Conservation (phyloP, 2,888 invertebrate species). For the Periphyllus acericola region DNA sequence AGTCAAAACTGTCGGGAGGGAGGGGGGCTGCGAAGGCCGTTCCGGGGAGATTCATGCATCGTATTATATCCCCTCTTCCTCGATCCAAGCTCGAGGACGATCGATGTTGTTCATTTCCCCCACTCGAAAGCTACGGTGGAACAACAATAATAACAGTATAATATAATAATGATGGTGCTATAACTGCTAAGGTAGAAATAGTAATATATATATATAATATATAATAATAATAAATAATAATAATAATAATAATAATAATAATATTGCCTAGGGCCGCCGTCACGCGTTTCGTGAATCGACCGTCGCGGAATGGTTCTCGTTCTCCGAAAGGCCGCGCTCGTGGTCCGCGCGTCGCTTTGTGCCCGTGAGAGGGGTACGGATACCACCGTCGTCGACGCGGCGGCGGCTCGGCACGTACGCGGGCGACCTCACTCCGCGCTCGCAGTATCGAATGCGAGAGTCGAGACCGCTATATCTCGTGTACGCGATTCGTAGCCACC, state of each 20-base stretch:
- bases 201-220: too few relatives aligned
- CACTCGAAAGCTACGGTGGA: too few relatives aligned
- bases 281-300: conserved; percentile 8
- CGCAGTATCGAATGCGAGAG: neutral
- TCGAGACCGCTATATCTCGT: neutral
- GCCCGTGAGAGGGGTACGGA: neutral
- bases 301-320: neutral
- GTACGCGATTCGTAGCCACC: neutral
- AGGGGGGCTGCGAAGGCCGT: too few relatives aligned
- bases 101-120: too few relatives aligned
- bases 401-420: neutral
- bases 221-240: too few relatives aligned
- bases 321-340: neutral
- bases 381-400: neutral
- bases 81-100: too few relatives aligned
- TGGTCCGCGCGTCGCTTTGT: neutral
- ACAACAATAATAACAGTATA: too few relatives aligned
- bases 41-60: too few relatives aligned
- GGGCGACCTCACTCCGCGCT: neutral
- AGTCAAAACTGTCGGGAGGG: too few relatives aligned
- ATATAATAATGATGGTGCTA: too few relatives aligned
- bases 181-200: too few relatives aligned
- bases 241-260: neutral
- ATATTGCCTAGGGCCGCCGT: neutral
- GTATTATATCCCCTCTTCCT: too few relatives aligned